Evolutionary conservation across 2,797 vertebrate species (phyloP).

Genomic region (Mallotus villosus): DNA sequence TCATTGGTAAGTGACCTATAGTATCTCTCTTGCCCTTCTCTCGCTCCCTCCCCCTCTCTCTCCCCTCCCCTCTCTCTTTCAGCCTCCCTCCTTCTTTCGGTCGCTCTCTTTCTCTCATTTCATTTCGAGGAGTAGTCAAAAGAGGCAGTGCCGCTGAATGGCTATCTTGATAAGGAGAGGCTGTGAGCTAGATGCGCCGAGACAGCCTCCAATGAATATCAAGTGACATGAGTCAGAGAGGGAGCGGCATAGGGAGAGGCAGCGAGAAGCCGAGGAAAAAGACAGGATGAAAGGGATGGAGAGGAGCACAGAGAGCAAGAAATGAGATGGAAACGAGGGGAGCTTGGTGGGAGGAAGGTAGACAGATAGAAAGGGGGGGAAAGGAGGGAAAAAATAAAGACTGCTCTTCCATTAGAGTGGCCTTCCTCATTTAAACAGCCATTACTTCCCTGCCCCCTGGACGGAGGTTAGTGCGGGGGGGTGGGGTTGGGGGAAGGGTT

Average conservation of each 20-base stretch:
- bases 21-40: constrained; percentile 6
- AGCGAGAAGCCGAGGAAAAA: constrained; percentile 10
- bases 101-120: constrained; percentile 29
- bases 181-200: constrained; percentile 37
- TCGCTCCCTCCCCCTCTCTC: neutral
- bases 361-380: neutral
- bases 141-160: constrained; percentile 30
- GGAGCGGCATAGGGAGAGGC: constrained; percentile 16
- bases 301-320: constrained; percentile 7
- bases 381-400: neutral
- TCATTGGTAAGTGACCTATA: constrained; percentile 38
- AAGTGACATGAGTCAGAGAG: constrained; percentile 52
- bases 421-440: constrained; percentile 41
- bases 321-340: neutral
- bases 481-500: constrained; percentile 43
- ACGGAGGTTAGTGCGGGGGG: constrained; percentile 31
- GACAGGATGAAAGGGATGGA: constrained; percentile 20
- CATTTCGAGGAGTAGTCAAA: constrained; percentile 25
- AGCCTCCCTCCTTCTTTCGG: too few relatives aligned
- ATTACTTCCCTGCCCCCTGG: constrained; percentile 31
- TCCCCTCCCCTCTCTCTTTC: neutral
- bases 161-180: constrained; percentile 53
- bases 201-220: constrained; percentile 58
- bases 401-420: constrained; percentile 42
- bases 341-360: too few relatives aligned